Percentiles rank a stretch among this genome's conserved stretches.
These are phyloP conservation scores for Eilema depressum DNA, from an alignment of 2,888 invertebrate species.

Conservation along the genomic window DNA sequence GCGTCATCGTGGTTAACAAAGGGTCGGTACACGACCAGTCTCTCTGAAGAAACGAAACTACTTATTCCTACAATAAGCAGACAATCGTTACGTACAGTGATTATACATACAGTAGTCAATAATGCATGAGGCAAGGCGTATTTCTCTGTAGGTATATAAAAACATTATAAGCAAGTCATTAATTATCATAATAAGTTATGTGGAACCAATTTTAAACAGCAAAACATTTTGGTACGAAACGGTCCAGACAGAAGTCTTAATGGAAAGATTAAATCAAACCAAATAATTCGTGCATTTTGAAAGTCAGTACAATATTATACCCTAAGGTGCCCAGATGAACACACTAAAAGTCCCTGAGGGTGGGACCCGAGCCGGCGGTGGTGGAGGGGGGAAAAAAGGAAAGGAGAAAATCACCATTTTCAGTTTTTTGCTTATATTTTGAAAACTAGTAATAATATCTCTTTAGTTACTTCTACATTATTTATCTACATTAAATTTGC, in stretches of 20 bases:
- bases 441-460: too few species aligned
- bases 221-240: neutral
- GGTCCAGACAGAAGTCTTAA: neutral
- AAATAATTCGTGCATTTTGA: too few species aligned
- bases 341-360: too few species aligned
- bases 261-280: too few species aligned
- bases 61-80: neutral
- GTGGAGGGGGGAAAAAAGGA: too few species aligned
- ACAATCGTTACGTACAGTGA: constrained; percentile 8
- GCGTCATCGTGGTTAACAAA: constrained; percentile 17
- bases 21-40: neutral
- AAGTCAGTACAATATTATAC: too few species aligned
- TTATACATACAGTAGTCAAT: neutral
- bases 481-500: too few species aligned
- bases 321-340: too few species aligned
- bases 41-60: constrained; percentile 7
- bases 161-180: neutral
- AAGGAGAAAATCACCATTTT: too few species aligned
- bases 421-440: too few species aligned
- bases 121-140: neutral
- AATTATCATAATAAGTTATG: neutral
- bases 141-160: neutral
- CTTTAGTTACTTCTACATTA: too few species aligned
- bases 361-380: too few species aligned
- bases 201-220: neutral